Base-by-base conservation (phyloP, 30 jellyfish, hydroid and myxozoan genomes). In the Phacellophora camtschatica region DNA sequence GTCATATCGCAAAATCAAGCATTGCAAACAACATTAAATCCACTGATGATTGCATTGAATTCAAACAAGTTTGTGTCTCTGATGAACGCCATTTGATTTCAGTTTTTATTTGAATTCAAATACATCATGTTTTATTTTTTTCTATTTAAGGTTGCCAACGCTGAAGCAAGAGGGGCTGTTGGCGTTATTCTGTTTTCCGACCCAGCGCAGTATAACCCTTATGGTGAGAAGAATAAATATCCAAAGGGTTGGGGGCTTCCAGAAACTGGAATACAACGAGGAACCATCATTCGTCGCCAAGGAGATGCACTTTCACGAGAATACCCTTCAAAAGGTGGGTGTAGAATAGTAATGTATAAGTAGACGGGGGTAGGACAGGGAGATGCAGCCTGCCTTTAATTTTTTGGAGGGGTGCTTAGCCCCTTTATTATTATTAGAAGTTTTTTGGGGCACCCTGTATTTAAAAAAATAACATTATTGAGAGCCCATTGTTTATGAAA, bases 241-340 rank as follows among this genome's bases (percentile, higher is more conserved):
- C 99, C 99, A 24, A 46, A 94, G 20, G 95, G 96, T 8, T 94
- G 96, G 97, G 90, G 43, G 35, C 76, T 88, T 59, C 92, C 94
- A 0, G 89, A 73, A 45, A 58, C 89, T 3, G 95, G 91, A 5
- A 79, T 87, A 27, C 97, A 94, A 62, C 81, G 99, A 11, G 99
- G 99, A 20, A 94, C 99, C 0, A 82, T 94, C 19, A 87, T 88
- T 31, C 84, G 96, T 16, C 34, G 91, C 35, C 92, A 83, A 32
- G 99, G 99, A 3, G 99, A 94, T 66, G 95, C 97, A 31, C 74
- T 94, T 28, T 85, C 99, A n/a, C 39, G 81, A 12, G 99, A 90
- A 39, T 94, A 94, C 71, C 99, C 99, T 6, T 88, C 97, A 25
- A 94, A 88, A 88, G 99, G 99, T 83, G 15, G 35, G 36, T 55